These are phyloP conservation scores for Frankliniella intonsa DNA, from an alignment of 2,888 invertebrate species.

Conservation along the genomic window DNA sequence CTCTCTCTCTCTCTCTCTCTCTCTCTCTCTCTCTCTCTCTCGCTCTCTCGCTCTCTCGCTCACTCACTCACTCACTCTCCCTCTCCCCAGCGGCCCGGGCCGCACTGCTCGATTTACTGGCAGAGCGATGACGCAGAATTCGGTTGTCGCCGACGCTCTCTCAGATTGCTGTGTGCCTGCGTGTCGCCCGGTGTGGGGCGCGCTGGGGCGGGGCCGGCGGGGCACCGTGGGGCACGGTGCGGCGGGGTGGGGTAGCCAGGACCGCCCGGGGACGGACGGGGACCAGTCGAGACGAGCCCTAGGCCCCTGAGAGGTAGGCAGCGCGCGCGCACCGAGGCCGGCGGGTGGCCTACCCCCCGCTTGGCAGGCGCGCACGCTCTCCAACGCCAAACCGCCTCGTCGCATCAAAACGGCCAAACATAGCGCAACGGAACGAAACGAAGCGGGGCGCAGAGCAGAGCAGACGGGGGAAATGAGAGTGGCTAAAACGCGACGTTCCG, in stretches of 20 bases:
- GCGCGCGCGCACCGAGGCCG: background rate
- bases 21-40: no score
- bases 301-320: background rate
- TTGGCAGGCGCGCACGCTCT: no score
- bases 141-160: conserved; percentile 16
- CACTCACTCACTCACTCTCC: background rate
- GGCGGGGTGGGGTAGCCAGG: background rate
- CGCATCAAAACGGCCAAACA: no score
- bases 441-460: no score
- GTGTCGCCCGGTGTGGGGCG: background rate
- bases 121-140: conserved; percentile 22
- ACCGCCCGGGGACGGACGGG: background rate
- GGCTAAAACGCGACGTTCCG: no score
- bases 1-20: background rate
- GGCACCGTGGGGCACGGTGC: background rate
- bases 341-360: background rate
- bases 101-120: conserved; percentile 21
- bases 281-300: background rate
- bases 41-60: background rate
- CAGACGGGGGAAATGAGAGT: no score
- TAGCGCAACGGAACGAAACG: no score
- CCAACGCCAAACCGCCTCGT: no score
- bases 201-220: background rate
- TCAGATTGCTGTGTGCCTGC: background rate
- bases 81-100: background rate